These are phyloP conservation scores for Pseudomyrmex gracilis DNA, from an alignment of 1,140 invertebrate genomes.

Conservation along the genomic window DNA sequence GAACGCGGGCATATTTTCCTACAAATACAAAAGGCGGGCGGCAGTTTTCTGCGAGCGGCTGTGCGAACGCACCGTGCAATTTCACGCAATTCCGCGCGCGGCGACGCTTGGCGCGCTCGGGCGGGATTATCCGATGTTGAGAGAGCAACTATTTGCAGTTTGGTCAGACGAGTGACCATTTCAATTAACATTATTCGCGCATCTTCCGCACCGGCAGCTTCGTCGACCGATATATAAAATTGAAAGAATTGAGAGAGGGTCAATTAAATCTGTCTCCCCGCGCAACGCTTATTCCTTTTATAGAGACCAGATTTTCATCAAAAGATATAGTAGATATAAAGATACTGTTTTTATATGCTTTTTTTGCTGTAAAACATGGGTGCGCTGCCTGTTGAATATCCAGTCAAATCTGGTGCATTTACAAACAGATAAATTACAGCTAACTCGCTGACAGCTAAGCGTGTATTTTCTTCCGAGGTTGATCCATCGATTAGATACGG, in stretches of 20 bases:
- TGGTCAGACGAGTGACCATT: constrained; percentile 49
- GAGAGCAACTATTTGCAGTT: constrained; percentile 61
- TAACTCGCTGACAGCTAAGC: constrained; percentile 14
- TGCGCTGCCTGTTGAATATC: too few species aligned
- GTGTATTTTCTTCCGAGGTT: constrained; percentile 7
- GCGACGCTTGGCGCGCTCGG: constrained; percentile 53
- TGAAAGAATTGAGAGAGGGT: not conserved
- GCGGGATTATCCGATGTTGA: constrained; percentile 44
- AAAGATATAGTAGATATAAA: not conserved
- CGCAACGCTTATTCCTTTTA: not conserved
- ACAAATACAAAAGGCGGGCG: constrained; percentile 44
- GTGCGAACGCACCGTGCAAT: constrained; percentile 37
- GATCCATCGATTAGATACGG: constrained; percentile 2
- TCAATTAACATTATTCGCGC: constrained; percentile 68
- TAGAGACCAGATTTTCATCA: not conserved
- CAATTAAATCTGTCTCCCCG: not conserved
- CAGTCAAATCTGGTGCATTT: too few species aligned
- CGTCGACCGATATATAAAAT: constrained; percentile 8
- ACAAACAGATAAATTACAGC: too few species aligned
- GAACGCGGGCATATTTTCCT: constrained; percentile 64
- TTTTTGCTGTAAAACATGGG: too few species aligned
- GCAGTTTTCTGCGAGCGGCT: constrained; percentile 29
- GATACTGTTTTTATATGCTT: too few species aligned
- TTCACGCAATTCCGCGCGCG: constrained; percentile 58
- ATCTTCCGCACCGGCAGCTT: constrained; percentile 37